Evolutionary conservation across 2,113 vertebrate species (phyloP), one percentile per base, ranked within the genome.

Genomic region (Pipra filicauda): DNA sequence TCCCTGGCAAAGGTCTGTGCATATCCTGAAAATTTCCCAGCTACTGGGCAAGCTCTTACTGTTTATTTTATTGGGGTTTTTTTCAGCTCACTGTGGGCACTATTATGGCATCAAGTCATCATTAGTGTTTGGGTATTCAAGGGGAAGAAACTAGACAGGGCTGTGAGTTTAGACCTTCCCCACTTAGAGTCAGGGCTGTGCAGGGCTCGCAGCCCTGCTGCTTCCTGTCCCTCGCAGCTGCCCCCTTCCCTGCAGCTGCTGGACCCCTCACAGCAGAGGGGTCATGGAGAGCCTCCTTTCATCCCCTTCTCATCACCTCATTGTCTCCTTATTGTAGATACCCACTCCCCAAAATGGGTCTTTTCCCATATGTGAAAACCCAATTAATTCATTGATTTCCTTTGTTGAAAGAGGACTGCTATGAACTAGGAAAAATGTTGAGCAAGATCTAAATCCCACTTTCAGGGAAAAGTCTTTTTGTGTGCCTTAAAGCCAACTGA

Each of bases 211-310:
- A 86, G 20, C 6, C 57, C 23, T 61, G 41, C 33, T 66, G 24
- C n/a, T 62, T 51, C 30, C 39, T 59, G 6, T 28, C n/a, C 33
- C 27, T 9, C 0, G 0, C 49, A 77, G 14, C 31, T 73, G 19
- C 10, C 6, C 30, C 12, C 8, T 78, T 59, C 19, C 27, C 72
- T 83, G 35, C 31, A 72, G 57, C 49, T 93, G 71, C 58, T 55
- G 74, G 26, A 62, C 12, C 11, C 20, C 19, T 81, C 51, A 35
- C 26, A 66, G 44, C 0, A 1, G 23, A 44, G 26, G 2, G 5
- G 13, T 31, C 24, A 39, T 52, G 39, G 37, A 64, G 5, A 48
- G 0, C 4, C 14, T 83, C 21, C 49, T 86, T 65, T 93, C 43
- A 51, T 11, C 7, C 30, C 3, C 4, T 9, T 67, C 48, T 51